Evolutionary conservation across 1,140 invertebrate genomes (phyloP), one percentile per base, ranked within the genome.

Genomic region (Mesaphorura yosii): DNA sequence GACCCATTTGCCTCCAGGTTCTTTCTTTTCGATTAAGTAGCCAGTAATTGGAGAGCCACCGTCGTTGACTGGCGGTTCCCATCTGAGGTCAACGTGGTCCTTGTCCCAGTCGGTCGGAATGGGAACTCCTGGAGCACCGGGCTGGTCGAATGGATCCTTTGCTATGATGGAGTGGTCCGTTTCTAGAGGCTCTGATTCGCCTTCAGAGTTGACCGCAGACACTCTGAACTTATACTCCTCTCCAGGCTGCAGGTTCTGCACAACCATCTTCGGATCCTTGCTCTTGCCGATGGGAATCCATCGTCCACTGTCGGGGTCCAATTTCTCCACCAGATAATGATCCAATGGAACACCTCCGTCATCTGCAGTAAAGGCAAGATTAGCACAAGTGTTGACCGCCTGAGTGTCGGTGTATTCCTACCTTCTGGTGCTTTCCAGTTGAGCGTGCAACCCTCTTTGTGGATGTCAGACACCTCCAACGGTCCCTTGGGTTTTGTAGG

Each of bases 221-320:
- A 98, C 93, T 38, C 93, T 76, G 79, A 98, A 98, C 72, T 93
- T 88, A 69, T 98, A 98, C 67, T 93, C 86, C 55, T 86, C 81
- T 10, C 87, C 87, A 19, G 91, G 88, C 64, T 84, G 86, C 5
- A 98, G 72, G 10, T 88, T 86, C 14, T 82, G 84, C 17, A 94
- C 81, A 27, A 79, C 76, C 10, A 78, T 76, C 62, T 80, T 78
- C 65, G 83, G 82, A 38, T 81, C 82, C 15, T 82, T 80, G 40
- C 82, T 70, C 60, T 79, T 77, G 29, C 86, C 87, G 64, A 87
- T 84, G n/a, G 86, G 75, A 22, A 87, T 80, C 87, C 87, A 91
- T 67, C 88, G 86, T 44, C 86, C 86, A n/a, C 86, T 90, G 15
- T 81, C 79, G n/a, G 46, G 22, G 46, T 48, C 46, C 28, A 86